Evolutionary conservation across 1,140 invertebrate species (phyloP), one percentile per base, ranked within the genome.

Genomic region (Dendroctonus valens): DNA sequence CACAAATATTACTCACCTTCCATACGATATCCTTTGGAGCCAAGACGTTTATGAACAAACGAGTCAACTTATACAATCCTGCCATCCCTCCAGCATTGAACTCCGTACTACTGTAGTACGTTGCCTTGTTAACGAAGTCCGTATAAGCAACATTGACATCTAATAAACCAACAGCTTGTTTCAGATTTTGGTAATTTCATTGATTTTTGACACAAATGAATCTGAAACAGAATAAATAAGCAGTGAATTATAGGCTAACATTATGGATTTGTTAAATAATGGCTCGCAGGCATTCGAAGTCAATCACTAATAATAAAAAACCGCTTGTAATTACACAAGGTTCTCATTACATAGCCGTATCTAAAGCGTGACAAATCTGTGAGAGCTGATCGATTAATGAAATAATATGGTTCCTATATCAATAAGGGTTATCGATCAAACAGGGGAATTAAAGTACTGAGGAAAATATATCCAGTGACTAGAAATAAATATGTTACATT

Each of bases 41-140:
- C 0, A 84, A 66, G 26, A 82, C 65, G 74, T 84, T 78, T 69
- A 86, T 83, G 74, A 86, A 85, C 67, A 79, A 73, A 67, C 80
- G 81, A 26, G 84, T 86, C 48, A 85, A 76, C 70, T 84, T 83
- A 77, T 86, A 86, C 12, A 86, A 77, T 68, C 84, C 82, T 37
- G 79, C 80, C 84, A 86, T 85, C 49, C 84, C 84, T 68, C 77
- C 80, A 6, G 84, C 78, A 66, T 85, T 79, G 73, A 84, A 85
- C 58, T 77, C 76, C 8, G 80, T 79, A 46, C 75, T 78, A 41
- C 67, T 70, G 44, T 54, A 66, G 54, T 79, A 79, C 3, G 65
- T 67, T 0, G 68, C 75, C 44, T 76, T 79, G 60, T 74, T 77
- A 61, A 79, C 78, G 51, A 80, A 69, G 8, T 72, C 70, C 0